Evolutionary conservation across 2,888 invertebrate species (phyloP), one percentile per base, ranked within the genome.

Genomic region (Brenthis daphne): DNA sequence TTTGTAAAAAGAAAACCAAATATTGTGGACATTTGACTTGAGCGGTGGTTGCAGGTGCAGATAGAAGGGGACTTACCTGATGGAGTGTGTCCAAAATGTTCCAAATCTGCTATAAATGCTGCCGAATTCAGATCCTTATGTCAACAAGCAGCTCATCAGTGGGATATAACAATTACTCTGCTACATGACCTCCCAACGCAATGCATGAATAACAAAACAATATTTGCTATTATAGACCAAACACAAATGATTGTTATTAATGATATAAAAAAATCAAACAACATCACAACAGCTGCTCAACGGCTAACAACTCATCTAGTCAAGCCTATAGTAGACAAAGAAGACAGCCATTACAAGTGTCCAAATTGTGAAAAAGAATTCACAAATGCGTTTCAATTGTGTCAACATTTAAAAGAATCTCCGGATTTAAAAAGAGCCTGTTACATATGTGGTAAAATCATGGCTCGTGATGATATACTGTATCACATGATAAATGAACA

Each of bases 11-110:
- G 29, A 57, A 51, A 24, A 51, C 57, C 20, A 37, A 53, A 43
- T 24, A 51, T 63, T 67, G 67, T 87, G 89, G 86, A 84, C 80
- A 76, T 80, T 87, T 91, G 86, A 92, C 78, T 80, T 77, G 82
- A 82, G 67, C 78, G 80, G 82, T 90, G 87, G 85, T 90, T 91
- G 80, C 91, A 91, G 92, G 87, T 91, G 80, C 79, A 48, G 78
- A 71, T 78, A 75, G 85, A 85, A 47, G 85, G 81, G 61, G 85
- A 80, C 74, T 82, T 90, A 77, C 91, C 92, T 5, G 69, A 80
- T n/a, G 84, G 84, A 67, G 80, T 91, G 65, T 91, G 90, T 80
- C 73, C 82, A 12, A 20, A 76, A 63, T 92, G 91, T 81, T 84
- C 81, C 29, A 68, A 76, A 51, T 81, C 85, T 5, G 84, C 85